Evolutionary conservation across 2,797 vertebrate genomes (phyloP).

Genomic region (Gambelia wislizenii): DNA sequence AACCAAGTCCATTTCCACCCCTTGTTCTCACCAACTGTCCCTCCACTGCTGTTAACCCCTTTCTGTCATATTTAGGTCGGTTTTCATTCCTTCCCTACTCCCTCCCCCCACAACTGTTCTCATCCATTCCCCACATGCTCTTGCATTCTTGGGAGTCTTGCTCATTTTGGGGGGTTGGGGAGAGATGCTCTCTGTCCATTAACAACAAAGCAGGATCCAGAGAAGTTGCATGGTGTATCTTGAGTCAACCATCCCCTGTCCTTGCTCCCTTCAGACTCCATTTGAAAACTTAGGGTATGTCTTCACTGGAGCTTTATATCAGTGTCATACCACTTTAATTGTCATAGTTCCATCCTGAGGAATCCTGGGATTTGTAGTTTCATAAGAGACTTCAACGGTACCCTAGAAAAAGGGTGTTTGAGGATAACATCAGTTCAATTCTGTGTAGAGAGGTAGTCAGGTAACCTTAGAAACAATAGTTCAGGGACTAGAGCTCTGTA

Average conservation of each 20-base stretch:
- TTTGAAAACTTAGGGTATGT: too few relatives aligned
- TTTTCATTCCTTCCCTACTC: neutral
- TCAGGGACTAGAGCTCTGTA: too few relatives aligned
- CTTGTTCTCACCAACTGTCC: slow-evolving; percentile 26
- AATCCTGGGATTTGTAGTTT: too few relatives aligned
- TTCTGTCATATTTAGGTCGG: accelerated
- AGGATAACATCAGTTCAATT: too few relatives aligned
- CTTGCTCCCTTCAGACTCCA: slow-evolving; percentile 40
- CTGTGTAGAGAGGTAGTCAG: too few relatives aligned
- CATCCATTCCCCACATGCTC: slow-evolving; percentile 38
- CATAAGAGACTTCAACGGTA: too few relatives aligned
- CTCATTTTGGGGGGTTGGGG: slow-evolving; percentile 47
- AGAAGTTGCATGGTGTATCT: slow-evolving; percentile 53
- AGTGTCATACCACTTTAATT: too few relatives aligned
- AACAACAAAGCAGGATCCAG: slow-evolving; percentile 67
- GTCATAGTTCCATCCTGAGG: too few relatives aligned
- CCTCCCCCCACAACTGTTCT: neutral
- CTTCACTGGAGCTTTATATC: too few relatives aligned
- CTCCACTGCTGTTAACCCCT: slow-evolving; percentile 33
- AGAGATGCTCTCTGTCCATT: slow-evolving; percentile 60
- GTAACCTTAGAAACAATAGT: too few relatives aligned
- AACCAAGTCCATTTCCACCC: slow-evolving; percentile 37
- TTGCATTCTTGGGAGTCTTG: slow-evolving; percentile 62
- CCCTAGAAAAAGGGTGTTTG: too few relatives aligned
- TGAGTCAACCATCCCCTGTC: slow-evolving; percentile 69